A percentile compares a stretch with the other conserved stretches of the same genome.
Evolutionary conservation across 2,888 invertebrate species (phyloP).

Genomic region (Conus canariensis): DNA sequence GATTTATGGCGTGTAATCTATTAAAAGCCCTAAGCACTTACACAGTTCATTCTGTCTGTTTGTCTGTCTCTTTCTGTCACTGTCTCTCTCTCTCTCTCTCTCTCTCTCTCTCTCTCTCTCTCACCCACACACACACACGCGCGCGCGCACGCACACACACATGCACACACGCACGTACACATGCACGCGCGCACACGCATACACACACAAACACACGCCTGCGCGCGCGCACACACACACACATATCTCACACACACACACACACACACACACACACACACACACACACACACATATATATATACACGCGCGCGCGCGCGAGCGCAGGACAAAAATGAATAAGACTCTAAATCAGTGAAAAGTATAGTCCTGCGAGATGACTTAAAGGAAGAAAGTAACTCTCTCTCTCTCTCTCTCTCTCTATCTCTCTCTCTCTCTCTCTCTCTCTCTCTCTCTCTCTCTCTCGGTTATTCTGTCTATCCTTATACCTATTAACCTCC

Average conservation of each 20-base stretch:
- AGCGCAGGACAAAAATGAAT: not conserved
- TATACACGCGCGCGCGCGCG: not conserved
- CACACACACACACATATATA: not conserved
- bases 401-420: no score
- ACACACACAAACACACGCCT: not conserved
- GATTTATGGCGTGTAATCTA: no score
- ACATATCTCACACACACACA: not conserved
- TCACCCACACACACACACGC: not conserved
- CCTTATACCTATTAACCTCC: no score
- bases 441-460: no score
- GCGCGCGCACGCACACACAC: not conserved
- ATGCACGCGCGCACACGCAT: not conserved
- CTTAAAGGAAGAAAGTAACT: no score
- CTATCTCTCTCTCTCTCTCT: no score
- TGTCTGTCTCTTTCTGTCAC: constrained; percentile 7
- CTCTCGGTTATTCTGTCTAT: no score
- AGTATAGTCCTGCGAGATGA: no score
- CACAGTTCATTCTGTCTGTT: not conserved
- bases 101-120: not conserved
- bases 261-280: not conserved
- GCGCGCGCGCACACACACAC: not conserved
- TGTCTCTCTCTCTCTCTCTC: not conserved
- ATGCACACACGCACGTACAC: not conserved
- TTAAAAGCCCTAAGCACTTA: not conserved
- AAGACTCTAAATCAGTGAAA: no score